Base-by-base conservation (phyloP, 2,888 invertebrate species). In the Anagyrus pseudococci region DNA sequence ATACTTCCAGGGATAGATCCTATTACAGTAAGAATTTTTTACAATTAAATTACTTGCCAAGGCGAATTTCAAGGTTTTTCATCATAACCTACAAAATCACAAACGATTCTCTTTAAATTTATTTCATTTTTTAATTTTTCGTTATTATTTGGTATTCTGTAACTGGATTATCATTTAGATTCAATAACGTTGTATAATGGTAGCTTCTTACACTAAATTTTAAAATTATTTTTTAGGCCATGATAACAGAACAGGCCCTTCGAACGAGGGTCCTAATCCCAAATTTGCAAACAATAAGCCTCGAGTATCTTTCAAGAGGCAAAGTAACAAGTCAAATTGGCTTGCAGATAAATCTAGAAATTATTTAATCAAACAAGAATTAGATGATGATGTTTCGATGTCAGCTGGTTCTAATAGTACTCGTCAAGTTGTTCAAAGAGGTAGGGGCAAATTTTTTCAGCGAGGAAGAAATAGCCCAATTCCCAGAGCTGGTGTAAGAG, bases 331-430 rank as follows among this genome's bases (percentile, higher is more conserved):
- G 23, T 20, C 64, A 4, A 62, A 69, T 33, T 55, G 54, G n/a
- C 4, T 15, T 46, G 4, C 7, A 10, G 22, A 15, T 4, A 29
- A 67, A 1, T 49, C 22, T 17, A 54, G 48, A n/a, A 66, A 64
- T 25, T 17, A 63, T 17, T 54, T 64, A 0, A 7, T 74, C 0
- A 70, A 72, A n/a, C 68, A 64, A 29, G 49, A 66, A 13, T 52
- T 77, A 3, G 76, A 77, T 22, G 78, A 77, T 13, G 78, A 80
- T 55, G 69, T 74, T 43, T 66, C 72, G 2, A 80, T 79, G 79
- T 62, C 71, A 0, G 60, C 69, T 0, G 67, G 67, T 40, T 60
- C 71, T 1, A 77, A 75, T 44, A 75, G 76, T 44, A 58, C 53
- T 6, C 67, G 75, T 4, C 72, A 73, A 40, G 67, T 71, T 0